A percentile compares a stretch with the other conserved stretches of the same genome.
phyloP scores from a whole-genome alignment of 37 sponge, comb jelly and placozoan genomes.

The Haliclona indistincta region DNA sequence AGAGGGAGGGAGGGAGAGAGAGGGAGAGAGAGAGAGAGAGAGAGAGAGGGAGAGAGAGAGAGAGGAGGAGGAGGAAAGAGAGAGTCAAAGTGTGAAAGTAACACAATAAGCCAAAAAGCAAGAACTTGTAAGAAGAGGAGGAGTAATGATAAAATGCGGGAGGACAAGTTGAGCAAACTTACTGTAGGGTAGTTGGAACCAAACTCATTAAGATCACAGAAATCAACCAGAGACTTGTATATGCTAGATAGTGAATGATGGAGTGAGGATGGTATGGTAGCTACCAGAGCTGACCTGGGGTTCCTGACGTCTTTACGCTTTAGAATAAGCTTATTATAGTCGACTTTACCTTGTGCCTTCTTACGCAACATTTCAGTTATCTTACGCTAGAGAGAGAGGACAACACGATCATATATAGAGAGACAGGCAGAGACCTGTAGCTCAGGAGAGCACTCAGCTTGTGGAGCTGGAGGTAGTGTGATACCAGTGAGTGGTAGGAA shows the following conservation, averaged over 20 bases:
- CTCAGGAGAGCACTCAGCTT: slow-evolving; percentile 34
- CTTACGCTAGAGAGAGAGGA: too few species aligned
- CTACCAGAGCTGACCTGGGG: too few species aligned
- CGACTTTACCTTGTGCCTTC: slow-evolving; percentile 21
- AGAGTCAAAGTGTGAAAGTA: slow-evolving; percentile 21
- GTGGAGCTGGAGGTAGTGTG: slow-evolving; percentile 26
- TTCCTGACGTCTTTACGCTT: slow-evolving; percentile 6
- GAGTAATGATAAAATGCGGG: not conserved
- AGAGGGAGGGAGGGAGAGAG: slow-evolving; percentile 4
- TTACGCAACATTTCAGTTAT: slow-evolving; percentile 50
- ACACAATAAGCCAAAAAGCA: not conserved
- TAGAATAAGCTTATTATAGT: not conserved
- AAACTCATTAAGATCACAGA: slow-evolving; percentile 66
- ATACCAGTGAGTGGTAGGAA: slow-evolving; percentile 4
- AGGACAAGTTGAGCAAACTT: not conserved
- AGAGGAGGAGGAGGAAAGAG: not conserved
- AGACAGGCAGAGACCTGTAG: too few species aligned
- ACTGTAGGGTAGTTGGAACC: slow-evolving; percentile 68
- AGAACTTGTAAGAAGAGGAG: slow-evolving; percentile 20
- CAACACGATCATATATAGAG: too few species aligned
- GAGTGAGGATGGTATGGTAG: too few species aligned
- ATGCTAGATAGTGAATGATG: too few species aligned
- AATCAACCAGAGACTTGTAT: slow-evolving; percentile 74
- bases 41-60: not conserved
- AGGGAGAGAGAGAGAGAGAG: slow-evolving; percentile 23